A percentile compares a stretch with the other conserved stretches of the same genome.
phyloP scores from a whole-genome alignment of 1,140 invertebrate genomes.

The Drosophila bocki region DNA sequence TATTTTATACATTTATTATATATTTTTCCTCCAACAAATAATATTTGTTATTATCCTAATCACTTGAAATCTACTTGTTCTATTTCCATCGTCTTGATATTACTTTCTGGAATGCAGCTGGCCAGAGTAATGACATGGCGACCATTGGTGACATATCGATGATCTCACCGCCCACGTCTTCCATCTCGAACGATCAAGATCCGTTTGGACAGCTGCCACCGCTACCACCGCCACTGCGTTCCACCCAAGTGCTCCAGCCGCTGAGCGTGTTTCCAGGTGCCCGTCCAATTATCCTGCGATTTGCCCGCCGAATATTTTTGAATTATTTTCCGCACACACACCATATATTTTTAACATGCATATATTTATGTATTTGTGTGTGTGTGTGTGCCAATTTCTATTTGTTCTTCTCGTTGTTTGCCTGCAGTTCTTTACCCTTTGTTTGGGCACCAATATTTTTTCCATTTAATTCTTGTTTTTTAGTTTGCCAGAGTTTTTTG shows the following conservation, averaged over 20 bases:
- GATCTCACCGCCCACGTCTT: conserved; percentile 85
- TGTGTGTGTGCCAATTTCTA: conserved; percentile 42
- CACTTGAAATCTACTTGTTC: neutral
- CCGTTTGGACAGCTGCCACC: conserved; percentile 85
- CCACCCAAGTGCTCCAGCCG: conserved; percentile 85
- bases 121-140: conserved; percentile 85
- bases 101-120: conserved; percentile 55
- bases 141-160: conserved; percentile 85
- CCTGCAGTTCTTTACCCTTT: conserved; percentile 35
- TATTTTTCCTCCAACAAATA: neutral
- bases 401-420: conserved; percentile 45
- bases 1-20: neutral
- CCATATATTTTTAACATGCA: conserved; percentile 5
- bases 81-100: neutral
- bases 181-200: conserved; percentile 85
- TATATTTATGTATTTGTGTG: conserved; percentile 11
- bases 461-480: conserved; percentile 1
- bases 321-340: conserved; percentile 31
- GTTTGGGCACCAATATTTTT: conserved; percentile 35
- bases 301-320: conserved; percentile 3
- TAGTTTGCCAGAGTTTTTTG: conserved; percentile 36
- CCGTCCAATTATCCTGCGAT: conserved; percentile 20
- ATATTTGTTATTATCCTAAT: neutral
- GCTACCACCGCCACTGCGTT: conserved; percentile 85
- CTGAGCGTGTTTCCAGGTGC: conserved; percentile 85